Evolutionary conservation across 2,888 invertebrate genomes (phyloP), one percentile per base, ranked within the genome.

Genomic region (Oscheius sp.): DNA sequence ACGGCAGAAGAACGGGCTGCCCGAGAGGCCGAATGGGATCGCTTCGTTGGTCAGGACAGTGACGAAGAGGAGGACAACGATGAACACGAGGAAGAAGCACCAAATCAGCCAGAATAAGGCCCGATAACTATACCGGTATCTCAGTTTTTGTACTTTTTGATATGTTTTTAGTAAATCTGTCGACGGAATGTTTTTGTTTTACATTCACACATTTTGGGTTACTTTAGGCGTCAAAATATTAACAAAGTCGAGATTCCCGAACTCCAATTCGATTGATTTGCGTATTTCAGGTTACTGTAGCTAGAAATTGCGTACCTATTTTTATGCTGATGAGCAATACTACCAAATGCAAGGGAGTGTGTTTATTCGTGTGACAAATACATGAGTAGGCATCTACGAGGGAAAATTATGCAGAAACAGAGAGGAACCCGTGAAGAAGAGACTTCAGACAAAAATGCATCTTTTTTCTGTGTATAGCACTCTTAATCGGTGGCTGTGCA

Each of bases 1-100:
- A 95, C 96, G 0, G 95, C 95, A 89, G 93, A 94, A 63, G 94
- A 96, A 89, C 93, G 93, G 37, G 93, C 93, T 79, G 93, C 94
- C 77, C 92, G 98, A 77, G 90, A 96, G 73, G 92, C 93, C 65
- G 94, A 94, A 81, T 99, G 97, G 96, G 80, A 86, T 50, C 78
- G 82, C 60, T 84, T 77, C 53, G 73, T 82, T 11, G 37, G 59
- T 32, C 65, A 35, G 5, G 59, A 66, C 1, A 37, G 35, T 9
- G 66, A 68, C 9, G 66, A 68, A 33, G 55, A 51, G 7, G 59
- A 70, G 37, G 70, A 70, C 37, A 11, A 13, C 1, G 48, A 50
- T 5, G 65, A 50, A 48, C 13, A 21, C n/a, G 65, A 10, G n/a
- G 68, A 53, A 37, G 35, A 68, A 53, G 33, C 10, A 21, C 21